A percentile compares a stretch with the other conserved stretches of the same genome.
phyloP scores from a whole-genome alignment of 2,113 vertebrate species.

The Piprites chloris region DNA sequence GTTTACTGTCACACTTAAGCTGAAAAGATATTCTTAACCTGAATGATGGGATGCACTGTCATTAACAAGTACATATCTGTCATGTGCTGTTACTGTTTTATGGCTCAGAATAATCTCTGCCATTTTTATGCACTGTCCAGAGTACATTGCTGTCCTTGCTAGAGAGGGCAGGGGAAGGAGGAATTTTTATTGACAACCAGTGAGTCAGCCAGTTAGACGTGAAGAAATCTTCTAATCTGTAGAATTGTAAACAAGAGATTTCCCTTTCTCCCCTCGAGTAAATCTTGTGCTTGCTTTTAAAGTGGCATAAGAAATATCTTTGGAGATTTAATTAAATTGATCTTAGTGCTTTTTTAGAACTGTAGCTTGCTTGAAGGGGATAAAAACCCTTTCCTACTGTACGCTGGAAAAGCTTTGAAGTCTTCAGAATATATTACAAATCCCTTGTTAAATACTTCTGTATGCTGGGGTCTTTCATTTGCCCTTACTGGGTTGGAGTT shows the following conservation, averaged over 20 bases:
- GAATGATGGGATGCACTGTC: neutral
- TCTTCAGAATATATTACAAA: neutral
- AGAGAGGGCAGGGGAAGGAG: neutral
- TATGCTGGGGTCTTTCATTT: neutral
- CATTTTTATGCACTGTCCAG: neutral
- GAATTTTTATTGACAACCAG: neutral
- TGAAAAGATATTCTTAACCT: neutral
- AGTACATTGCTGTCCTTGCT: neutral
- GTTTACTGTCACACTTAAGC: neutral
- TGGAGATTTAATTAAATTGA: constrained; percentile 47
- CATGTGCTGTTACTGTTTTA: neutral
- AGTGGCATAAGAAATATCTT: constrained; percentile 21
- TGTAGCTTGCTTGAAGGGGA: neutral
- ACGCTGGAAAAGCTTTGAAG: constrained; percentile 1
- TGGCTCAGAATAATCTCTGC: constrained; percentile 39
- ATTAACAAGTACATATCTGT: neutral
- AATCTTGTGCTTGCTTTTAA: constrained; percentile 33
- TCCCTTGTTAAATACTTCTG: neutral
- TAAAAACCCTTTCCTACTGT: neutral
- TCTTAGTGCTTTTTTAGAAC: constrained; percentile 11
- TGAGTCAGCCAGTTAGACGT: neutral
- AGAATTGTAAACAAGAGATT: neutral
- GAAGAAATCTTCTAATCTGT: constrained; percentile 16
- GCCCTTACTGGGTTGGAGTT: neutral
- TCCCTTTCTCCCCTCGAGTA: neutral